phyloP scores from a whole-genome alignment of 2,797 vertebrate genomes.

The Helarctos malayanus region DNA sequence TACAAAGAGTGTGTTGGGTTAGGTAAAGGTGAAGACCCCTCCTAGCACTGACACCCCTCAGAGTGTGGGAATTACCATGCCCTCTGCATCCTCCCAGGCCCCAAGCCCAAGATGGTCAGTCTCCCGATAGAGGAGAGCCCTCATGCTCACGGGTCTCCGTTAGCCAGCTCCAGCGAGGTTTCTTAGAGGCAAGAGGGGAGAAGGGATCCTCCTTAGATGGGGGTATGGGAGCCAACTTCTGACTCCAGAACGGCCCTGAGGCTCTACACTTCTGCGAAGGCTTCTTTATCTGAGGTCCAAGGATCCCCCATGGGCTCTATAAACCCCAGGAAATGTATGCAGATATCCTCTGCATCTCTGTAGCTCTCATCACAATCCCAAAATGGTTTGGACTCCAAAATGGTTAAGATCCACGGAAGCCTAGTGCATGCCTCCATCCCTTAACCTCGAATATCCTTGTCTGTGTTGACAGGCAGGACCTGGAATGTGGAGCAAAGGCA shows the following conservation, averaged over 20 bases:
- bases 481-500: neutral
- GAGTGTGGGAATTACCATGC: neutral
- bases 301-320: neutral
- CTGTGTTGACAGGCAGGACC: neutral
- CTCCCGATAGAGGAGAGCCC: neutral
- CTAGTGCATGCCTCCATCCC: neutral
- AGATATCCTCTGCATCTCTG: neutral
- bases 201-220: neutral
- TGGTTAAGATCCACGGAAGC: neutral
- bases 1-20: neutral
- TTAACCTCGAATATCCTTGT: neutral
- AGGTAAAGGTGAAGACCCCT: neutral
- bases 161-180: neutral
- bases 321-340: neutral
- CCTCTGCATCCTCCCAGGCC: neutral
- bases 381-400: neutral
- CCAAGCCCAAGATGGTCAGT: no score
- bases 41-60: neutral
- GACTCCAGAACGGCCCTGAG: neutral
- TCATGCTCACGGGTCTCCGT: rapidly evolving
- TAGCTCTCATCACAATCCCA: neutral
- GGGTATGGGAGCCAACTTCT: neutral
- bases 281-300: neutral
- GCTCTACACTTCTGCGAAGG: neutral
- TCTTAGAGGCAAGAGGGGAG: neutral